These are phyloP conservation scores for Aldrovandia affinis DNA, from an alignment of 2,797 vertebrate genomes.

Conservation along the genomic window DNA sequence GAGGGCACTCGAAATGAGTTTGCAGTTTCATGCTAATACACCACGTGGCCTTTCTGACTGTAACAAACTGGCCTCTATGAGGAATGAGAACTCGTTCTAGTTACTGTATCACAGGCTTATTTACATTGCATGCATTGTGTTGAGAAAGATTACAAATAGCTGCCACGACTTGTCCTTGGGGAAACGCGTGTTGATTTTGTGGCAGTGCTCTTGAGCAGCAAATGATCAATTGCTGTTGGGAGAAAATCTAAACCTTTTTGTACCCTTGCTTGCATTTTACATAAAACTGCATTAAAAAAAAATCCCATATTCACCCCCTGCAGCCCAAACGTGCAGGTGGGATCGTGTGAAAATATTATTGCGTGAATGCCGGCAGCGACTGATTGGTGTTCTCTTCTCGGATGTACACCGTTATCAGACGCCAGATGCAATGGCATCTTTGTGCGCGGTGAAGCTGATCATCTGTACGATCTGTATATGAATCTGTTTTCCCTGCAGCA, in stretches of 20 bases:
- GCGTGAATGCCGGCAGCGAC: constrained; percentile 45
- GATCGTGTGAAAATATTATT: constrained; percentile 66
- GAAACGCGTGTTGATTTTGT: neutral
- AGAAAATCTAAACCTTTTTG: neutral
- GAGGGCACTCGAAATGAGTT: neutral
- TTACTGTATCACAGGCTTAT: neutral
- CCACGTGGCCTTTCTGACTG: neutral
- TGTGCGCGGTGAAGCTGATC: neutral
- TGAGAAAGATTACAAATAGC: neutral
- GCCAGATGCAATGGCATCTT: neutral
- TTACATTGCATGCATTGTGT: neutral
- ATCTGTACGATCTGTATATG: neutral
- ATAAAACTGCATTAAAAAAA: constrained; percentile 47
- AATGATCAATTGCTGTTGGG: neutral
- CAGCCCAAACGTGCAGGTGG: constrained; percentile 63
- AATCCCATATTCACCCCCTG: constrained; percentile 46
- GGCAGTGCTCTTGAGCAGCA: neutral
- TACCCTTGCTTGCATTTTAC: neutral
- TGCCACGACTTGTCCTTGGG: neutral
- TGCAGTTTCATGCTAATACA: neutral
- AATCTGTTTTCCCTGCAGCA: neutral
- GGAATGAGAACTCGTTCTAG: neutral
- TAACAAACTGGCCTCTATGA: neutral
- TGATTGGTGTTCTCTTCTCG: neutral
- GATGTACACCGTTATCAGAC: neutral